Evolutionary conservation across 1,140 invertebrate species (phyloP), one percentile per base, ranked within the genome.

Genomic region (Calephelis virginiensis): DNA sequence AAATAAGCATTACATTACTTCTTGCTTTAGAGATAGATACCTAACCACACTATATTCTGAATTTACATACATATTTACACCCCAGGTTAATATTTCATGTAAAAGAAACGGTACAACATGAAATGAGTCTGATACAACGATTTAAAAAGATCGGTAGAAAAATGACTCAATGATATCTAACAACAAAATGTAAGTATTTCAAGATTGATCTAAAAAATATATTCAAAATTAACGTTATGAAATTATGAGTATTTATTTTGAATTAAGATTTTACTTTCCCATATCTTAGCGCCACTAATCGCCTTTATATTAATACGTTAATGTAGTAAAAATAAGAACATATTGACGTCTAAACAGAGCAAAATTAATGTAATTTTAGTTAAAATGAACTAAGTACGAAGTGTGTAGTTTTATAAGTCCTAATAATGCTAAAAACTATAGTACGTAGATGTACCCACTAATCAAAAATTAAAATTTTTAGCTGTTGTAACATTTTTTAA

Each of bases 31-130:
- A 49, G 46, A 63, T 38, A 66, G 60, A 62, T 12, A 40, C 38
- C 56, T 66, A 65, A 66, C 45, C 56, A 28, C 53, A 56, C 53
- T 66, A 56, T 59, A 60, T 65, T 60, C 50, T 37, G 66, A 67
- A 67, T 67, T 67, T 67, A 67, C 80, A 83, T 83, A 83, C 80
- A 83, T 83, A 83, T 83, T 79, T 83, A 83, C 63, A 64, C 48
- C 13, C 48, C n/a, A 6, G 40, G 13, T 9, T 56, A 50, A 46
- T 12, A 13, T 63, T 48, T 7, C 28, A n/a, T 63, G 43, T 48
- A 28, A 43, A 1, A 43, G 40, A 43, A 43, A 43, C 40, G 3
- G 40, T 43, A 43, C 40, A 53, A 53, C 28, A 53, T 53, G 13
- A 53, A 53, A 53, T 43, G 8, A 8, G 40, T 43, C 5, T 28